These are phyloP conservation scores for Glareola pratincola DNA, from an alignment of 2,113 vertebrate species.

Conservation along the genomic window DNA sequence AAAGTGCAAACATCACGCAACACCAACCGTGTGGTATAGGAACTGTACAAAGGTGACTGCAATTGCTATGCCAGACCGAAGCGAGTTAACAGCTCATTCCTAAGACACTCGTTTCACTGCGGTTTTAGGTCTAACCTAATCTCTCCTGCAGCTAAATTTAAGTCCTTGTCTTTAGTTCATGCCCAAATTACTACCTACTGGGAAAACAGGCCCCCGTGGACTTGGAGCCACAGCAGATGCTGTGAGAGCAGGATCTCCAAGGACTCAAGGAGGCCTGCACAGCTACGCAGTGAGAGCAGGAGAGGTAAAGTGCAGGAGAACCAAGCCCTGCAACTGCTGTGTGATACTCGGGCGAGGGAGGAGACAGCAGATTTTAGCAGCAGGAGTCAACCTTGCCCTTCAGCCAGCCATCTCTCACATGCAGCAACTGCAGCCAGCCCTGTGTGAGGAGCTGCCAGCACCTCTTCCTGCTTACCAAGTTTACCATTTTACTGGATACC, in stretches of 20 bases:
- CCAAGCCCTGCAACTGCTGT: neutral
- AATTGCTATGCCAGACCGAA: neutral
- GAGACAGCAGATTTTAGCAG: neutral
- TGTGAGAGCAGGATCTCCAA: neutral
- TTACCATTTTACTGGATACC: neutral
- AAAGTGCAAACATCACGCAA: neutral
- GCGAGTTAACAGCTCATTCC: neutral
- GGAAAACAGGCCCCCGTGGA: neutral
- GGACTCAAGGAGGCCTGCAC: rapidly evolving
- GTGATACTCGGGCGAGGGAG: neutral
- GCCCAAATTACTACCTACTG: neutral
- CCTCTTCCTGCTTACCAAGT: neutral
- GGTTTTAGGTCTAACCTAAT: neutral
- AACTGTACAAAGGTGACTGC: neutral
- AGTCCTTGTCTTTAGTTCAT: neutral
- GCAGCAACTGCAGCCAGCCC: neutral
- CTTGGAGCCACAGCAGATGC: neutral
- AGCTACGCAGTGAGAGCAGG: neutral
- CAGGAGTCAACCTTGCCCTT: neutral
- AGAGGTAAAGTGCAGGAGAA: neutral
- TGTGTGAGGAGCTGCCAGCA: neutral
- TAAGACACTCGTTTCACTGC: rapidly evolving
- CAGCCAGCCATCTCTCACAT: neutral
- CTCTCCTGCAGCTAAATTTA: neutral
- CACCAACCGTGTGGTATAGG: neutral